These are phyloP conservation scores for Rynchops niger DNA, from an alignment of 2,113 vertebrate species.

Conservation along the genomic window DNA sequence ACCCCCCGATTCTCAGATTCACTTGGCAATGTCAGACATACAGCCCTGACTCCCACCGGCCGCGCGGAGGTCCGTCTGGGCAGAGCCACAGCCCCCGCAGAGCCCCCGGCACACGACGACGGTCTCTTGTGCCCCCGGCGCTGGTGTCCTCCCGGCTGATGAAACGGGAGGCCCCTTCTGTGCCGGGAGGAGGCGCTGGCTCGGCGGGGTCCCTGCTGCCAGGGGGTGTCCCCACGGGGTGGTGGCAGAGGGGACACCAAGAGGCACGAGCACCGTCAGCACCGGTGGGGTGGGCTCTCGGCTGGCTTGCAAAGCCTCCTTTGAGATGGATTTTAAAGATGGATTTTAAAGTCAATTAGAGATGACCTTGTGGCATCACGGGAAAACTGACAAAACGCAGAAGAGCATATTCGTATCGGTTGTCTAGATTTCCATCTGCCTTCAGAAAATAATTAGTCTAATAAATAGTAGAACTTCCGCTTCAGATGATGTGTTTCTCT, in stretches of 20 bases:
- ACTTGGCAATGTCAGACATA: neutral
- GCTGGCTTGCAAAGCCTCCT: neutral
- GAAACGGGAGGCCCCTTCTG: neutral
- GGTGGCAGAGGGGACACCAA: neutral
- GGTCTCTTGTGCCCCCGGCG: neutral
- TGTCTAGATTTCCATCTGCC: neutral
- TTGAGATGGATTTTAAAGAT: neutral
- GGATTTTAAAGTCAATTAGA: neutral
- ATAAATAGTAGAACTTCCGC: neutral
- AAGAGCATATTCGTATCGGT: neutral
- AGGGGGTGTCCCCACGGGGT: too few species aligned
- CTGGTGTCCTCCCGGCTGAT: neutral
- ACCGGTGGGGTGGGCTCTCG: neutral
- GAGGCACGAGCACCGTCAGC: neutral
- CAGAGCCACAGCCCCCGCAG: neutral
- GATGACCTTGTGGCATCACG: neutral
- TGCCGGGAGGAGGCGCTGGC: neutral
- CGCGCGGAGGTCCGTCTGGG: neutral
- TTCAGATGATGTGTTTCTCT: neutral
- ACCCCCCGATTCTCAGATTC: neutral
- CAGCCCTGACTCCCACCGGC: neutral
- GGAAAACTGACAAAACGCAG: neutral
- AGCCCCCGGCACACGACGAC: neutral
- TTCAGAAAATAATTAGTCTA: neutral
- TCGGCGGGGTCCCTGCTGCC: neutral